Percentiles rank a stretch among this genome's conserved stretches.
phyloP scores from a whole-genome alignment of 2,113 vertebrate genomes.

The Dipodomys ordii region DNA sequence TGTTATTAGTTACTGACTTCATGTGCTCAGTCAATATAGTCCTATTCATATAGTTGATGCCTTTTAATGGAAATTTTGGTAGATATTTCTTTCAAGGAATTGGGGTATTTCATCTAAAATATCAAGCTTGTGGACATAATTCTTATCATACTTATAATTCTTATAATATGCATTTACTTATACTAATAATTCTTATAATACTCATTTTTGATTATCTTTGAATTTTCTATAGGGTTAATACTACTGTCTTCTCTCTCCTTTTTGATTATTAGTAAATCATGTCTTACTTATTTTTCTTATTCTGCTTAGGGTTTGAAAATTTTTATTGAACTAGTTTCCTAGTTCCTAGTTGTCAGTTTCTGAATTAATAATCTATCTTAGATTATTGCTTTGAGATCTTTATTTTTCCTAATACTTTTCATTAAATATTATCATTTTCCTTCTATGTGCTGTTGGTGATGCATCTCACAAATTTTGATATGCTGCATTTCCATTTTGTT shows the following conservation, averaged over 20 bases:
- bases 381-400: too few species aligned
- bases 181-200: background rate
- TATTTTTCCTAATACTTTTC: background rate
- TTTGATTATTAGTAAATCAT: background rate
- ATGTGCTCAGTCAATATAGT: background rate
- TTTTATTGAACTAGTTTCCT: too few species aligned
- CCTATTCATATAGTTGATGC: background rate
- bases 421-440: background rate
- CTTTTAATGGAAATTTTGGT: background rate
- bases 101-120: background rate
- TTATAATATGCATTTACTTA: too few species aligned
- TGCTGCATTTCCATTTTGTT: background rate
- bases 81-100: background rate
- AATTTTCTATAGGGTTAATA: background rate
- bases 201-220: background rate
- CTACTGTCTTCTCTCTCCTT: background rate
- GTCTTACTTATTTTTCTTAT: background rate
- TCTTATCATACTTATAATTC: too few species aligned
- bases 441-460: background rate
- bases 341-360: too few species aligned
- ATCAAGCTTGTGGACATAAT: background rate
- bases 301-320: background rate
- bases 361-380: too few species aligned
- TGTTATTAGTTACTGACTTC: too few species aligned
- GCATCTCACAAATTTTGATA: background rate